A percentile compares a stretch with the other conserved stretches of the same genome.
Conservation (phyloP, 2,797 vertebrate genomes). For the Apogon talboti region DNA sequence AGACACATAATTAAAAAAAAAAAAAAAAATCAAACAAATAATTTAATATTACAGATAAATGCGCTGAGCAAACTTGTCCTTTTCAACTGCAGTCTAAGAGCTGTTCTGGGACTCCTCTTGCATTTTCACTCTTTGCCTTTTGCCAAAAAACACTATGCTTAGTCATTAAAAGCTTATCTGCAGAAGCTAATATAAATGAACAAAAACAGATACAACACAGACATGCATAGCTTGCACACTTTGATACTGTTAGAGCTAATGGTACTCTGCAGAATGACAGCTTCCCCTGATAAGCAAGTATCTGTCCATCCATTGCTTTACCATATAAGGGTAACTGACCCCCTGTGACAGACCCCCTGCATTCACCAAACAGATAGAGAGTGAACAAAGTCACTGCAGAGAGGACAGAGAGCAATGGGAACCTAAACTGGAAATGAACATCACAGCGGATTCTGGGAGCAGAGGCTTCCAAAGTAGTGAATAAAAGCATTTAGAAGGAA, state of each 20-base stretch:
- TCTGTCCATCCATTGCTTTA: slow-evolving; percentile 57
- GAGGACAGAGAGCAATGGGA: slow-evolving; percentile 34
- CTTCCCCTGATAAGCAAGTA: slow-evolving; percentile 74
- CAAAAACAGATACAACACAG: slow-evolving; percentile 59
- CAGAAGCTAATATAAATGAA: slow-evolving; percentile 63
- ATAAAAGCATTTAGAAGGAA: slow-evolving; percentile 50
- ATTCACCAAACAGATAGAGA: slow-evolving; percentile 22
- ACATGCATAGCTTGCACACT: slow-evolving; percentile 40
- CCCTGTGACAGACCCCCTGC: slow-evolving; percentile 41
- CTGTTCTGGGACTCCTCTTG: slow-evolving; percentile 21
- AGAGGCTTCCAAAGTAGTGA: slow-evolving; percentile 64
- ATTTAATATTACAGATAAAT: slow-evolving; percentile 6
- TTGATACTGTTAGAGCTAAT: slow-evolving; percentile 51
- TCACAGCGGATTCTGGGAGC: slow-evolving; percentile 6
- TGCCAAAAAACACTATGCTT: slow-evolving; percentile 42
- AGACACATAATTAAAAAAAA: background rate
- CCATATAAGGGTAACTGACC: slow-evolving; percentile 64
- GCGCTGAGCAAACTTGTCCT: slow-evolving; percentile 4
- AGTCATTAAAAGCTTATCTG: slow-evolving; percentile 60
- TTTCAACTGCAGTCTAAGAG: slow-evolving; percentile 11
- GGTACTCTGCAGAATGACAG: slow-evolving; percentile 53
- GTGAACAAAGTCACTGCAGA: slow-evolving; percentile 19
- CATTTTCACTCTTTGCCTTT: slow-evolving; percentile 12
- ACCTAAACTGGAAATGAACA: slow-evolving; percentile 7
- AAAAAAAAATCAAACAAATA: background rate